Percentiles rank a stretch among this genome's conserved stretches.
phyloP scores from a whole-genome alignment of 2,113 vertebrate genomes.

The Nannobrachium achirus region DNA sequence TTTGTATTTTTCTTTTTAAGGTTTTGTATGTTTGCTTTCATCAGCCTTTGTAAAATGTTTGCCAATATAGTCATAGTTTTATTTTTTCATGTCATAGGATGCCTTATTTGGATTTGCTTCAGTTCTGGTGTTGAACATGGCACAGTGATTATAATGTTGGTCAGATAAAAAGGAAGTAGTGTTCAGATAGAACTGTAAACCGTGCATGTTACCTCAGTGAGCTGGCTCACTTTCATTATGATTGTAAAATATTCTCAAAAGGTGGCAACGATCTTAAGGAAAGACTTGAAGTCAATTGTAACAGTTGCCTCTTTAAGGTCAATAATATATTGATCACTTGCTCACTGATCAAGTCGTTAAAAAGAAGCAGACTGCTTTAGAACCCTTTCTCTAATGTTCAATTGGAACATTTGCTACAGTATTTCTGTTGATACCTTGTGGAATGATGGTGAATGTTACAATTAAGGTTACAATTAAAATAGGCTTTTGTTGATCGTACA shows the following conservation, averaged over 20 bases:
- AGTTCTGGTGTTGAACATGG: constrained; percentile 25
- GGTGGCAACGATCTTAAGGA: neutral
- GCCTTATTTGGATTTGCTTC: constrained; percentile 58
- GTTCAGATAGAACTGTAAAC: constrained; percentile 3
- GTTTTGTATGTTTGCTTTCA: constrained; percentile 29
- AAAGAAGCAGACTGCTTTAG: neutral
- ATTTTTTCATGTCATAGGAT: constrained; percentile 54
- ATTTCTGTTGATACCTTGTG: neutral
- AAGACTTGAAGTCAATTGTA: constrained; percentile 16
- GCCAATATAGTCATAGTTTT: constrained; percentile 52
- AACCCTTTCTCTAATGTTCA: neutral
- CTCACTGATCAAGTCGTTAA: constrained; percentile 6
- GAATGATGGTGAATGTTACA: neutral
- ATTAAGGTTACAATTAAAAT: neutral
- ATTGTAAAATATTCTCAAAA: constrained; percentile 26
- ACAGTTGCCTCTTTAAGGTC: constrained; percentile 30
- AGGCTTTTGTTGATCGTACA: neutral
- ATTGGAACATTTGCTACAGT: constrained; percentile 17
- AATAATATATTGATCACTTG: constrained; percentile 56
- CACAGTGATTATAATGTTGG: neutral
- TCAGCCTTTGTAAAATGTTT: constrained; percentile 59
- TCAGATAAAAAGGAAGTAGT: constrained; percentile 3
- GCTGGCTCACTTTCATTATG: constrained; percentile 62
- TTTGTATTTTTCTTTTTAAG: constrained; percentile 51
- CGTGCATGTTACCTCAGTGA: constrained; percentile 32